Conservation (phyloP, 2,797 vertebrate species). For the Labroides dimidiatus region DNA sequence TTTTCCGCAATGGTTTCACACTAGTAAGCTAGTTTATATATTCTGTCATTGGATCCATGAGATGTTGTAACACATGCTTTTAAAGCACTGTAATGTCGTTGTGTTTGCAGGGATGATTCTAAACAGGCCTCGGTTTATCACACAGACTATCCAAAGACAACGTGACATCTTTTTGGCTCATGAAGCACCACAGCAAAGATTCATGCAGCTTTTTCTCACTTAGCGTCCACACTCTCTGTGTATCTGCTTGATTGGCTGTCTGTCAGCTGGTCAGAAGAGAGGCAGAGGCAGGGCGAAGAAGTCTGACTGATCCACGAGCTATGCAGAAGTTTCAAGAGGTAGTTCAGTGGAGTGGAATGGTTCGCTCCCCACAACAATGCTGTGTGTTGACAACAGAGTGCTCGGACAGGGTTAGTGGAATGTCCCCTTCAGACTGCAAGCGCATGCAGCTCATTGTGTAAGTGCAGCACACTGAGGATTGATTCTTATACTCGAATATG, state of each 20-base stretch:
- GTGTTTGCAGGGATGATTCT: neutral
- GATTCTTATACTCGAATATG: conserved; percentile 64
- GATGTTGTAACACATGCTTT: neutral
- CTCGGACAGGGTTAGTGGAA: conserved; percentile 74
- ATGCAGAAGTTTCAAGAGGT: conserved; percentile 71
- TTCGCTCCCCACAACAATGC: conserved; percentile 73
- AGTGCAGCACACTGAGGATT: conserved; percentile 26
- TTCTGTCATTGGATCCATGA: neutral
- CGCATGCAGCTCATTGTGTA: conserved; percentile 53
- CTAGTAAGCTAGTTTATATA: neutral
- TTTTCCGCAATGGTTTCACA: conserved; percentile 8
- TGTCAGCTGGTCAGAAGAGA: conserved; percentile 41
- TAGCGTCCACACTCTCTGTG: conserved; percentile 19
- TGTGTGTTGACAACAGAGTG: conserved; percentile 79
- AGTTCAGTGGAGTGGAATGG: conserved; percentile 77
- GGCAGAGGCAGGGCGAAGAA: conserved; percentile 49
- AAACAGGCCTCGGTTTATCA: neutral
- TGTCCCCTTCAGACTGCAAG: conserved; percentile 68
- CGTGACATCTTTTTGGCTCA: neutral
- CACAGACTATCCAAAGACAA: neutral
- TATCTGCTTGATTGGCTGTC: conserved; percentile 50
- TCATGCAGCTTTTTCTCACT: conserved; percentile 9
- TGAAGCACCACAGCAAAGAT: neutral
- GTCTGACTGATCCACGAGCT: conserved; percentile 57
- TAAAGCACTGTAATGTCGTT: neutral